A percentile compares a stretch with the other conserved stretches of the same genome.
phyloP scores from a whole-genome alignment of 2,888 invertebrate genomes.

The Leuctra nigra region DNA sequence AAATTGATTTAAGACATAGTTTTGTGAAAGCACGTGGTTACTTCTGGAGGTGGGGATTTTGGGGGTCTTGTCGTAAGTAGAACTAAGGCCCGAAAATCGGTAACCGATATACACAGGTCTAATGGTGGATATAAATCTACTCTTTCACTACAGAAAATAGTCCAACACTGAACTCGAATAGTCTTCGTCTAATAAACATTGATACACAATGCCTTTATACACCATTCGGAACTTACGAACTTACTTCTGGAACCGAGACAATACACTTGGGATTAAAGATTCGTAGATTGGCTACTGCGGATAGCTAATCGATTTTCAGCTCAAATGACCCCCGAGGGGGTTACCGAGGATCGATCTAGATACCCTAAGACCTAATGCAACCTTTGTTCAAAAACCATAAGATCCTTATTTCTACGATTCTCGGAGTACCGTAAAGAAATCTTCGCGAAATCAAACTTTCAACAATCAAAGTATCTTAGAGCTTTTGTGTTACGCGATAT shows the following conservation, averaged over 20 bases:
- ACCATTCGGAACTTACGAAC: conserved; percentile 1
- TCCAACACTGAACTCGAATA: background rate
- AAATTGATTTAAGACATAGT: background rate
- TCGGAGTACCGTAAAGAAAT: background rate
- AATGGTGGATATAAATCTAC: conserved; percentile 25
- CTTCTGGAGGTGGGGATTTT: background rate
- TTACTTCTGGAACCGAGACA: conserved; percentile 13
- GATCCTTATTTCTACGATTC: conserved; percentile 1
- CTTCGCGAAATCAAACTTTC: background rate
- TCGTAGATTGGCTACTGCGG: conserved; percentile 15
- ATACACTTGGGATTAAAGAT: conserved; percentile 14
- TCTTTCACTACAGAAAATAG: conserved; percentile 21
- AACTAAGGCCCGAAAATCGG: conserved; percentile 17
- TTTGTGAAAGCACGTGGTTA: background rate
- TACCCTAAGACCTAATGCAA: conserved; percentile 9
- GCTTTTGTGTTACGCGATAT: too few relatives aligned
- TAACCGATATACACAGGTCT: conserved; percentile 24
- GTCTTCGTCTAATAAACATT: conserved; percentile 9
- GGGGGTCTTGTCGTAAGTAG: conserved; percentile 7
- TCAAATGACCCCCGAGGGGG: conserved; percentile 10
- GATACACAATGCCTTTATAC: conserved; percentile 5
- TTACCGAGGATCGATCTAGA: background rate
- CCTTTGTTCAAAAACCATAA: conserved; percentile 13
- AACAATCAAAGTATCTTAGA: background rate
- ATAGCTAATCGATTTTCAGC: conserved; percentile 14